Evolutionary conservation across 1,140 invertebrate species (phyloP), one percentile per base, ranked within the genome.

Genomic region (Sitobion miscanthi): DNA sequence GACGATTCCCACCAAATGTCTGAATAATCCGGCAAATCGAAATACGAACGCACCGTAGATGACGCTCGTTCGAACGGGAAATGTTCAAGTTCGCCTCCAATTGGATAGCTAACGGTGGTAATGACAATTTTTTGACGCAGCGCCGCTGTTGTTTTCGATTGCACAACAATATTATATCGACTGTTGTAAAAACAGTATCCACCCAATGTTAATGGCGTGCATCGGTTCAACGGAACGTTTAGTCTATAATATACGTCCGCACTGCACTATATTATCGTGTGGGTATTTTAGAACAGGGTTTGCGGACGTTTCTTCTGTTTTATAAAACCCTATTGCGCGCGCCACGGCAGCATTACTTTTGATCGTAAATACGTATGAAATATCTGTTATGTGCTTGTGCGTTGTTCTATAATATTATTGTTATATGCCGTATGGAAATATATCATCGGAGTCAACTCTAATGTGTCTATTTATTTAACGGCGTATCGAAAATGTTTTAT

Each of bases 311-410:
- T 69, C 30, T n/a, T n/a, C 11, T n/a, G 62, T n/a, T 17, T 17
- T 0, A 14, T 17, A n/a, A 23, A n/a, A n/a, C 0, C 62, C n/a
- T 5, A 3, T 11, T n/a, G 4, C 6, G 4, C 6, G 62, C 14
- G 30, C 2, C 14, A 17, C 5, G n/a, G 17, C 30, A 77, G 11
- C n/a, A 35, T 35, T 35, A 35, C 4, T 14, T n/a, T 77, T 9
- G 25, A 30, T 20, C 17, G 14, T 4, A n/a, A 6, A 77, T 14
- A 6, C 30, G 3, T n/a, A 77, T n/a, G 30, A 14, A 77, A 77
- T n/a, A 11, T n/a, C 30, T 77, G 62, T 77, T 6, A n/a, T n/a
- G 9, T 30, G 25, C 30, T 62, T n/a, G 30, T 69, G 11, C 17
- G 11, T 77, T 77, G 20, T 35, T 77, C 62, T 62, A 62, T 30